Evolutionary conservation across 2,888 invertebrate genomes (phyloP), one percentile per base, ranked within the genome.

Genomic region (Thelaira solivaga): DNA sequence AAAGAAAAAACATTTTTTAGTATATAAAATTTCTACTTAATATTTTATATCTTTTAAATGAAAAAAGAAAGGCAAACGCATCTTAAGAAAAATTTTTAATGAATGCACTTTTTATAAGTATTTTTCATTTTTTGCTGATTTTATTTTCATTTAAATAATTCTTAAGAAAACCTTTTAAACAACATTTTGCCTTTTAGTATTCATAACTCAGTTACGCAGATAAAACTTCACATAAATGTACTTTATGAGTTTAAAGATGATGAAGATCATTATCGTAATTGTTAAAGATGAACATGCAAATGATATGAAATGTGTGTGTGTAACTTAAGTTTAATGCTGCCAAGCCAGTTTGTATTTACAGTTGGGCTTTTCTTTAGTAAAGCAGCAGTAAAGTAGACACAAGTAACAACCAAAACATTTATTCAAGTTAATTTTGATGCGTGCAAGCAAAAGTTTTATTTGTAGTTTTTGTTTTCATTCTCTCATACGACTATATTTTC

Each of bases 131-230:
- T 36, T 36, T n/a, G n/a, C n/a, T n/a, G n/a, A n/a, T n/a, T n/a
- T n/a, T n/a, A n/a, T 13, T 36, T 2, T 2, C n/a, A 5, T 13
- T 13, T 26, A 26, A 26, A 26, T 26, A 49, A 41, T 24, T 49
- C 39, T 64, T 16, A 62, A 62, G 62, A 36, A 72, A 72, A 62
- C 18, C 34, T 65, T 49, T 31, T 55, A 39, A 47, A 24, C 34
- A 13, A 22, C 5, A 22, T 36, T 36, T 18, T 72, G 29, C 20
- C 41, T 47, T 64, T 57, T 29, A 47, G 16, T 45, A 43, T 36
- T 64, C 36, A 55, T 55, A 72, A 72, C 8, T 72, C 18, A 55
- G 47, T 73, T 64, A 65, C 36, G 36, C 20, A 24, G 20, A 18
- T 10, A 61, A 49, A n/a, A n/a, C n/a, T n/a, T n/a, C 24, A 41